Evolutionary conservation across 2,797 vertebrate species (phyloP).

Genomic region (Pterois miles): DNA sequence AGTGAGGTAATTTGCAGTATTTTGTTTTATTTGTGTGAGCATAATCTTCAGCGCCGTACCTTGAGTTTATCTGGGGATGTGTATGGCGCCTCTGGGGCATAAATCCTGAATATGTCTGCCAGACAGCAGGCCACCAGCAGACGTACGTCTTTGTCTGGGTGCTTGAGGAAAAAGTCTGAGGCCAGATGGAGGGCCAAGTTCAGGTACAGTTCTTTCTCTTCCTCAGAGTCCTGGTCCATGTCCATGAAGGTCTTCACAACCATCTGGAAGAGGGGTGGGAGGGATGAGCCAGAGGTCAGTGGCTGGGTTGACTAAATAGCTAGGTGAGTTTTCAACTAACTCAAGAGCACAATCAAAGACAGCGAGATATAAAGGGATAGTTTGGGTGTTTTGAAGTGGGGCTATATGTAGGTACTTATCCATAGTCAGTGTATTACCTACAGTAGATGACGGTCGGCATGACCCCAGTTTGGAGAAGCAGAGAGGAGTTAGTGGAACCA

Average conservation of each 20-base stretch:
- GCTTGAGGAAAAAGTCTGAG: conserved; percentile 99
- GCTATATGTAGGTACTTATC: no score
- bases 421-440: no score
- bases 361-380: not conserved
- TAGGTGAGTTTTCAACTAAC: not conserved
- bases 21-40: accelerated
- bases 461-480: no score
- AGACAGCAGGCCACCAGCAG: conserved; percentile 97
- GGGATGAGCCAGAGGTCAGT: not conserved
- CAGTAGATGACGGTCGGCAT: no score
- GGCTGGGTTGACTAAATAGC: not conserved
- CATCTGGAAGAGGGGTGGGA: conserved; percentile 84
- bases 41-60: conserved; percentile 69
- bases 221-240: conserved; percentile 99
- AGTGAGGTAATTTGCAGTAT: not conserved
- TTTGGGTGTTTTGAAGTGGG: no score
- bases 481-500: no score
- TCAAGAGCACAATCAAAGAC: not conserved
- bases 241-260: conserved; percentile 99
- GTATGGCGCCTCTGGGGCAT: conserved; percentile 97
- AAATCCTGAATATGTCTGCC: conserved; percentile 98
- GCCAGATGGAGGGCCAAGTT: conserved; percentile 97
- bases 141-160: conserved; percentile 98
- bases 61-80: conserved; percentile 98
- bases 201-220: conserved; percentile 97